Conservation (phyloP, 2,888 invertebrate species). For the Dicyrtomina minuta region DNA sequence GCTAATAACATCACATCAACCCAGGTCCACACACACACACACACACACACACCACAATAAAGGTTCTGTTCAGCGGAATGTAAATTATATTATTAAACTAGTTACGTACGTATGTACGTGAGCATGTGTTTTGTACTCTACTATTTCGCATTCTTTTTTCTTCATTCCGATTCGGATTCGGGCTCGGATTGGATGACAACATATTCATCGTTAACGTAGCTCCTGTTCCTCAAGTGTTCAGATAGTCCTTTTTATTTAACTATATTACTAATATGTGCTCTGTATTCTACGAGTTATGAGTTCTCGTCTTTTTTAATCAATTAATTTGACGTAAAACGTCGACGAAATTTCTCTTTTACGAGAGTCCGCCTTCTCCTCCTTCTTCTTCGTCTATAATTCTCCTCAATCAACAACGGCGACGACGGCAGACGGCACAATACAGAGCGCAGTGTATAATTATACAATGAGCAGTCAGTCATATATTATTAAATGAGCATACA, state of each 20-base stretch:
- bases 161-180: too few species aligned
- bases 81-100: neutral
- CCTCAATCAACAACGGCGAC: too few species aligned
- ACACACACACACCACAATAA: neutral
- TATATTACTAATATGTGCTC: neutral
- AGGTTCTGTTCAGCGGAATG: neutral
- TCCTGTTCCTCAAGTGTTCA: too few species aligned
- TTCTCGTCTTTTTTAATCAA: neutral
- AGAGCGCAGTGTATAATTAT: too few species aligned
- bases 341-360: conserved; percentile 1
- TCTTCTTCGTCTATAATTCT: too few species aligned
- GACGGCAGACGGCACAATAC: too few species aligned
- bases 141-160: conserved; percentile 1
- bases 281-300: neutral
- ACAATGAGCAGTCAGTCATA: too few species aligned
- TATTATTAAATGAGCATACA: too few species aligned
- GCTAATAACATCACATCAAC: neutral
- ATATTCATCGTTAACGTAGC: neutral
- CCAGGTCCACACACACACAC: neutral
- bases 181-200: neutral
- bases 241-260: too few species aligned
- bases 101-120: too few species aligned
- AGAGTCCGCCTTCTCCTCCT: too few species aligned
- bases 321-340: neutral
- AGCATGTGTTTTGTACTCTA: too few species aligned